A percentile compares a stretch with the other conserved stretches of the same genome.
These are phyloP conservation scores for Pediacus dermestoides DNA, from an alignment of 2,888 invertebrate species.

Conservation along the genomic window DNA sequence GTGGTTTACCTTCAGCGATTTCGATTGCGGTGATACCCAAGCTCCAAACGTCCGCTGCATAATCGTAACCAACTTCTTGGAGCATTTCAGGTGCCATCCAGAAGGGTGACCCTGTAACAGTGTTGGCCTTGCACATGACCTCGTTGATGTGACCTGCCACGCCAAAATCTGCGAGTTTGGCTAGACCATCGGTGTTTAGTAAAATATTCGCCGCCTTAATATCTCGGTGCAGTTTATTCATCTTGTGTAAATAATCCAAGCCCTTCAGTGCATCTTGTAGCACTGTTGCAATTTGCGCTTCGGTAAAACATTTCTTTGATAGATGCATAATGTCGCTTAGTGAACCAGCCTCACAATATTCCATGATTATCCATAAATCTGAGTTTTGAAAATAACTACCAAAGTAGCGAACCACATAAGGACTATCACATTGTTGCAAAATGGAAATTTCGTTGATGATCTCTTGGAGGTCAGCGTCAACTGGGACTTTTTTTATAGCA, in stretches of 20 bases:
- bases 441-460: constrained; percentile 99
- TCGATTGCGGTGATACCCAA: constrained; percentile 95
- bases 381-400: constrained; percentile 99
- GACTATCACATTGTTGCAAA: constrained; percentile 99
- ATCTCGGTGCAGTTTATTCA: constrained; percentile 36
- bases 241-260: constrained; percentile 35
- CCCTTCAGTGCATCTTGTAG: constrained; percentile 35
- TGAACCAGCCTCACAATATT: constrained; percentile 98
- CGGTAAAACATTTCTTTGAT: constrained; percentile 68
- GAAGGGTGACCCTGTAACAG: constrained; percentile 73
- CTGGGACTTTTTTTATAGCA: constrained; percentile 98
- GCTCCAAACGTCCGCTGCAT: constrained; percentile 99
- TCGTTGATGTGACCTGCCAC: constrained; percentile 97
- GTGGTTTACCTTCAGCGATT: constrained; percentile 98
- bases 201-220: constrained; percentile 92
- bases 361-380: constrained; percentile 99
- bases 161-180: constrained; percentile 98
- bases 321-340: constrained; percentile 99
- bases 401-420: constrained; percentile 98
- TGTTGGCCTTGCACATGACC: constrained; percentile 49
- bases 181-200: constrained; percentile 96
- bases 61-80: constrained; percentile 99
- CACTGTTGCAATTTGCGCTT: constrained; percentile 36
- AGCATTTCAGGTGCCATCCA: constrained; percentile 99
- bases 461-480: constrained; percentile 98